Base-by-base conservation (phyloP, 2,888 invertebrate genomes). In the Sarcophaga variegata region DNA sequence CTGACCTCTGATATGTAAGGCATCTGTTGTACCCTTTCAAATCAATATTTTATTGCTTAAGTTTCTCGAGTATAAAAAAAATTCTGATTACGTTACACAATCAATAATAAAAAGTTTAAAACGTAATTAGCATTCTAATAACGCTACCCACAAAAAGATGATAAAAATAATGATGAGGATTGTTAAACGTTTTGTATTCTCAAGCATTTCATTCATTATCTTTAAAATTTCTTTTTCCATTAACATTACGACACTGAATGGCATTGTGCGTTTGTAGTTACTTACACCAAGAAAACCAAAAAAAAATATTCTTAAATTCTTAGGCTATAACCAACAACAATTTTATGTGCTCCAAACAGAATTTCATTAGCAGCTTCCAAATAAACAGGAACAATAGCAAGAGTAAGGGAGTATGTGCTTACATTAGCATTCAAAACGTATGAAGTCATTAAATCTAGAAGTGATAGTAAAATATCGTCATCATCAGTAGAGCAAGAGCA, bases 381-480 rank as follows among this genome's bases (percentile, higher is more conserved):
- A 60, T 45, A 54, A 69, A 45, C 14, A 6, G 4, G 12, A 49
- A 66, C 11, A 25, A 27, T 4, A 22, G 70, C 45, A 59, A 70
- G 22, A 64, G 45, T 63, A 37, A 37, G 37, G 6, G 80, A 66
- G 66, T 63, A 22, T 69, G 63, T 70, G 66, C 81, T 67, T 66
- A 49, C 90, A 91, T 91, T 91, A 91, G 90, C 91, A 91, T 91
- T 91, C 91, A 91, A 90, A 90, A 90, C 91, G 91, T 92, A 92
- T 90, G 91, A 91, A 92, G 90, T 91, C 92, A 92, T 91, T 91
- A 91, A 92, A 91, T 92, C 90, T 83, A 81, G 25, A 78, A 74
- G 81, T 75, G 69, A 70, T 75, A 64, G 54, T 54, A 66, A 64
- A 71, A 74, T 63, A 80, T 64, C 72, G 74, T 69, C 75, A 70